Evolutionary conservation across 2,888 invertebrate species (phyloP).

Genomic region (Lithophane socia): DNA sequence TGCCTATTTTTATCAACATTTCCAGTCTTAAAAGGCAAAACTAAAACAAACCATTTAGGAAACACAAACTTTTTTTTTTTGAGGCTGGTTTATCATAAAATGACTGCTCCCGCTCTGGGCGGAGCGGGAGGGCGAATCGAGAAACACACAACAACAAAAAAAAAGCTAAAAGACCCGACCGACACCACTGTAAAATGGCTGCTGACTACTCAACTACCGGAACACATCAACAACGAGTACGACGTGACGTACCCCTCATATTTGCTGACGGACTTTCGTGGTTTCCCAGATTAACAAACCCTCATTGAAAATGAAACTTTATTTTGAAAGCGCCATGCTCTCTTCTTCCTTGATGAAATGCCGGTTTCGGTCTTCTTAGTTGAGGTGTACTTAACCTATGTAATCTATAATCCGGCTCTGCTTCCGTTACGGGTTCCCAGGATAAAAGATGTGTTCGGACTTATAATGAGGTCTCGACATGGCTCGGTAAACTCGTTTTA

Average conservation of each 20-base stretch:
- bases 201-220: conserved; percentile 52
- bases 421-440: conserved; percentile 35
- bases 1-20: no score
- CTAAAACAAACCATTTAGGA: no score
- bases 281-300: conserved; percentile 34
- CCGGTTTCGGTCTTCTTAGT: conserved; percentile 31
- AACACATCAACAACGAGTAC: conserved; percentile 55
- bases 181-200: conserved; percentile 44
- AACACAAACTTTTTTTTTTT: no score
- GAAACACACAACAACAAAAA: no score
- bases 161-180: background rate
- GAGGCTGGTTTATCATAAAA: no score
- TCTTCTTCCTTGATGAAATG: background rate
- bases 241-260: conserved; percentile 51
- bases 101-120: no score
- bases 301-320: conserved; percentile 33
- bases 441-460: conserved; percentile 60
- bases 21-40: no score
- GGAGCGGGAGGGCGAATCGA: no score
- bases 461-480: conserved; percentile 64
- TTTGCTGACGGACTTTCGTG: conserved; percentile 42
- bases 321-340: background rate
- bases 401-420: conserved; percentile 52
- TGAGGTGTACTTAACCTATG: conserved; percentile 46
- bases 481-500: conserved; percentile 43